phyloP scores from a whole-genome alignment of 2,113 vertebrate genomes.

The Cryptoleucopteryx plumbea region DNA sequence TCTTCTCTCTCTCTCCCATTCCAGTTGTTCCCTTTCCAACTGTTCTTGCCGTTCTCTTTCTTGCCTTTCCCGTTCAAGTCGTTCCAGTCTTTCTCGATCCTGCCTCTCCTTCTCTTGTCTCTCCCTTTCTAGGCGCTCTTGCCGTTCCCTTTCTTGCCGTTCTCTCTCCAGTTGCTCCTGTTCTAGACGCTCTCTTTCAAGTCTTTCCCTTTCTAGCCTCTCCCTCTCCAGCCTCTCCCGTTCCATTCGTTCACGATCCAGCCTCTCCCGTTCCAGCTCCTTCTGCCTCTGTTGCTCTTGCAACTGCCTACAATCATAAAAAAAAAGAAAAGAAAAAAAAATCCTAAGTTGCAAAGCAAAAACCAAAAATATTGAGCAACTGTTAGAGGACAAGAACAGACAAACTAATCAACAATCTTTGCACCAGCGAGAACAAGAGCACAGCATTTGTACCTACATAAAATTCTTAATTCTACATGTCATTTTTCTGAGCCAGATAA shows the following conservation, averaged over 20 bases:
- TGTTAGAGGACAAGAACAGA: background rate
- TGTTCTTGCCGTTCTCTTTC: slow-evolving; percentile 77
- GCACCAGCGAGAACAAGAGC: background rate
- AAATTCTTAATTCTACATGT: background rate
- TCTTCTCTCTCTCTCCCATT: slow-evolving; percentile 92
- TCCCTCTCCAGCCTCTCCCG: slow-evolving; percentile 80
- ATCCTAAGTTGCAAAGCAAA: background rate
- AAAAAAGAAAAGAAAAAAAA: background rate
- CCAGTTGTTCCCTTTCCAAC: slow-evolving; percentile 73
- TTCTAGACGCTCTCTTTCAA: slow-evolving; percentile 79
- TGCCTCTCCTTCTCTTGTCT: slow-evolving; percentile 72
- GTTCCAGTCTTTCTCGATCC: slow-evolving; percentile 70
- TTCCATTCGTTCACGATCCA: slow-evolving; percentile 78
- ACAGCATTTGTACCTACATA: background rate
- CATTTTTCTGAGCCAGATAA: background rate
- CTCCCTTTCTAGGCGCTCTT: slow-evolving; percentile 78
- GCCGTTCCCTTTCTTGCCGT: slow-evolving; percentile 66
- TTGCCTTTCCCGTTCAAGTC: slow-evolving; percentile 70
- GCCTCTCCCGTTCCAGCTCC: slow-evolving; percentile 79
- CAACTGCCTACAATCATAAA: slow-evolving; percentile 78
- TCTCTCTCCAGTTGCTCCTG: slow-evolving; percentile 81
- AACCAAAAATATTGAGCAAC: background rate
- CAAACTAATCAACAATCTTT: background rate
- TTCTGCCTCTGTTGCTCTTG: slow-evolving; percentile 95
- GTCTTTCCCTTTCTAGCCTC: slow-evolving; percentile 76